Evolutionary conservation across 1,140 invertebrate genomes (phyloP).

Genomic region (Ooceraea biroi): DNA sequence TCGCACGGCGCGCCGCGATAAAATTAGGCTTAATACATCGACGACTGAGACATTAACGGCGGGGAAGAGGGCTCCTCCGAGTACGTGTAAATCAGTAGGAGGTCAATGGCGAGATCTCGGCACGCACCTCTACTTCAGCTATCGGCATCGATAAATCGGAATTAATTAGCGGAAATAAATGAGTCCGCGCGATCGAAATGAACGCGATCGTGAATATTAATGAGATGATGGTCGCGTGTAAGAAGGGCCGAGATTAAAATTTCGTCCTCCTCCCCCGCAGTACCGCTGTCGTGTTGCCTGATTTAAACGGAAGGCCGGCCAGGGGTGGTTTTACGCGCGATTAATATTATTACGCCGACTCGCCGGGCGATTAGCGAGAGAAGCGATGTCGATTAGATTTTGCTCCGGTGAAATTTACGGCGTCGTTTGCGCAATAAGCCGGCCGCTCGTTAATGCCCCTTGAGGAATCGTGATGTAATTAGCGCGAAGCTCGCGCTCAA

Average conservation of each 20-base stretch:
- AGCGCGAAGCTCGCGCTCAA: slow-evolving; percentile 24
- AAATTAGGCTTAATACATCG: slow-evolving; percentile 35
- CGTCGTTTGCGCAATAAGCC: slow-evolving; percentile 49
- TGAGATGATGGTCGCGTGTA: slow-evolving; percentile 36
- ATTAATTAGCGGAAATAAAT: slow-evolving; percentile 75
- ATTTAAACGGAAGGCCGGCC: slow-evolving; percentile 54
- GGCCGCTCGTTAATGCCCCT: slow-evolving; percentile 35
- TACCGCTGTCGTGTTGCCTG: slow-evolving; percentile 27
- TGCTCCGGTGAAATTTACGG: slow-evolving; percentile 51
- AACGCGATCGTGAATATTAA: slow-evolving; percentile 72
- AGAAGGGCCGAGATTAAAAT: slow-evolving; percentile 51
- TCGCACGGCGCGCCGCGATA: background rate
- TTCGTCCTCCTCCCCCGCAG: slow-evolving; percentile 46
- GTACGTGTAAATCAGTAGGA: slow-evolving; percentile 60
- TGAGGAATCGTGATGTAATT: slow-evolving; percentile 54
- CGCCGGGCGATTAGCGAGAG: slow-evolving; percentile 7
- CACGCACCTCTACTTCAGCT: slow-evolving; percentile 51
- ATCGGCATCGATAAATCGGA: slow-evolving; percentile 72
- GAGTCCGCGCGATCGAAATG: slow-evolving; percentile 69
- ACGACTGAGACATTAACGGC: slow-evolving; percentile 39
- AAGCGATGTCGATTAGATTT: slow-evolving; percentile 54
- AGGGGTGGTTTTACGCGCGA: slow-evolving; percentile 26
- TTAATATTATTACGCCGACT: slow-evolving; percentile 48
- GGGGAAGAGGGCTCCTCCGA: background rate
- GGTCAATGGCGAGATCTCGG: slow-evolving; percentile 45